These are phyloP conservation scores for Bellardia pandia DNA, from an alignment of 2,888 invertebrate species.

Conservation along the genomic window DNA sequence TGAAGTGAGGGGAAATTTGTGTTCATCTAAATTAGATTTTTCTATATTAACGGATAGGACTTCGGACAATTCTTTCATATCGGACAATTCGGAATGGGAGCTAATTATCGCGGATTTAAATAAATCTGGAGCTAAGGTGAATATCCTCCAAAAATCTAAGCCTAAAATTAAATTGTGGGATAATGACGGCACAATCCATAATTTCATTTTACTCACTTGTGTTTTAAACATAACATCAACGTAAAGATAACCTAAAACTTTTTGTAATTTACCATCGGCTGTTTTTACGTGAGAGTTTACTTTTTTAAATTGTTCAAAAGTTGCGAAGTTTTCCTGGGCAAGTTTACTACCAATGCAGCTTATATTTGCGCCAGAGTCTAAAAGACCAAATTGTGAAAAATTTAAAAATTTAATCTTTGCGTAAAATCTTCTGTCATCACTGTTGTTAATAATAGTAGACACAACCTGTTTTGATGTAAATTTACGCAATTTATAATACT, in stretches of 20 bases:
- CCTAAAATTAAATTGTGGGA: neutral
- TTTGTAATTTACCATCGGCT: neutral
- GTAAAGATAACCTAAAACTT: neutral
- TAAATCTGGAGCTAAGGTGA: neutral
- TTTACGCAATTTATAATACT: neutral
- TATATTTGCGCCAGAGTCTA: neutral
- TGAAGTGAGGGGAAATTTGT: neutral
- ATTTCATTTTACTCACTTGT: neutral
- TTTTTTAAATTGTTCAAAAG: neutral
- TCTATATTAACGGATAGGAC: neutral
- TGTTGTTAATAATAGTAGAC: neutral
- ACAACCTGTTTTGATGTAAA: neutral
- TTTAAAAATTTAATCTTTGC: neutral
- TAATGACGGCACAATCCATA: neutral
- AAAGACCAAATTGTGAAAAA: neutral
- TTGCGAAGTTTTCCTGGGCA: slow-evolving; percentile 1
- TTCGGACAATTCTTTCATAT: neutral
- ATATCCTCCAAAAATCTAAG: neutral
- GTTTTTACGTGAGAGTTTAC: neutral
- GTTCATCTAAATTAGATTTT: neutral
- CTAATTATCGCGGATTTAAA: neutral
- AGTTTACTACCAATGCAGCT: slow-evolving; percentile 1
- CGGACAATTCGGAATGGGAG: neutral
- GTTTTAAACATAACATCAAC: neutral
- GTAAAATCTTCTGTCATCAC: neutral